Percentiles rank a stretch among this genome's conserved stretches.
phyloP scores from a whole-genome alignment of 1,140 invertebrate species.

The Drosophila triauraria region DNA sequence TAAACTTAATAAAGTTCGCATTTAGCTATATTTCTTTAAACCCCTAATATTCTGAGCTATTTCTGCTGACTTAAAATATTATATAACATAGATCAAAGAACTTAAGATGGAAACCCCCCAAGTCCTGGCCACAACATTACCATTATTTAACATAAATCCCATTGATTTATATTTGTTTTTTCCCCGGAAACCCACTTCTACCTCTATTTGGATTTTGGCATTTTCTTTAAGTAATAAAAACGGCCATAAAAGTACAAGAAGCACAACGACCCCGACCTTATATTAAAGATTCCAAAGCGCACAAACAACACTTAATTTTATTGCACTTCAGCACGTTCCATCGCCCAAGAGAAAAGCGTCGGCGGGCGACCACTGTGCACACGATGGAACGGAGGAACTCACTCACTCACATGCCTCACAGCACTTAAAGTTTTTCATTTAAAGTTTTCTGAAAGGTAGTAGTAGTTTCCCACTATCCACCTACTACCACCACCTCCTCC shows the following conservation, averaged over 20 bases:
- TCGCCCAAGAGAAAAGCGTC: conserved; percentile 6
- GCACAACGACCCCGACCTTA: conserved; percentile 15
- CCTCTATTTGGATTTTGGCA: conserved; percentile 5
- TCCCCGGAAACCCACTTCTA: neutral
- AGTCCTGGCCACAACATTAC: conserved; percentile 1
- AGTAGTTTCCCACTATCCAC: conserved; percentile 1
- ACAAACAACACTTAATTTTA: conserved; percentile 43
- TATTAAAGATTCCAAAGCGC: conserved; percentile 39
- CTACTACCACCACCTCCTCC: too few species aligned
- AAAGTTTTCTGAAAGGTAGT: conserved; percentile 72
- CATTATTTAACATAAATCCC: conserved; percentile 18
- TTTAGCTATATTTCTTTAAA: too few species aligned
- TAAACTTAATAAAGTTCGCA: neutral
- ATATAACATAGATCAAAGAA: neutral
- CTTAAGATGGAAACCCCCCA: neutral
- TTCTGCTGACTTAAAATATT: neutral
- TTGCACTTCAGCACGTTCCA: conserved; percentile 48
- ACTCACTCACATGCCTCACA: conserved; percentile 39
- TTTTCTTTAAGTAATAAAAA: conserved; percentile 35
- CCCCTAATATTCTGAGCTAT: neutral
- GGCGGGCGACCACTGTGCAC: conserved; percentile 36
- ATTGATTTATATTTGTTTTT: conserved; percentile 19
- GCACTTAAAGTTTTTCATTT: conserved; percentile 83
- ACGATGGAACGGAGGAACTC: neutral
- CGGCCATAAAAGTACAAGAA: conserved; percentile 5